Evolutionary conservation across 2,797 vertebrate genomes (phyloP).

Genomic region (Sternotherus odoratus): DNA sequence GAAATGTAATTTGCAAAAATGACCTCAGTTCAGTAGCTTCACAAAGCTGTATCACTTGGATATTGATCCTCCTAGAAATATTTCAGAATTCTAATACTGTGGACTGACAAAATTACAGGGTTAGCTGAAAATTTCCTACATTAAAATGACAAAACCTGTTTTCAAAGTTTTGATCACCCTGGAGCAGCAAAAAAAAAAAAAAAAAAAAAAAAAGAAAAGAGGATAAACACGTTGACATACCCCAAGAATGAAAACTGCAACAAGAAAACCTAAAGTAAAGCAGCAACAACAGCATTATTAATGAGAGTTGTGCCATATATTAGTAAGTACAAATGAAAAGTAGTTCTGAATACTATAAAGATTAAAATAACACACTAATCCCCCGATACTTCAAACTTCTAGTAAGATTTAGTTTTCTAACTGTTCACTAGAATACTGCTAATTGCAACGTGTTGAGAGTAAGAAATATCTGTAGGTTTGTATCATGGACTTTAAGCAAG

Average conservation of each 20-base stretch:
- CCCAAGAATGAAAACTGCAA: background rate
- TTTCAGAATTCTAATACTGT: background rate
- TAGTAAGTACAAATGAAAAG: background rate
- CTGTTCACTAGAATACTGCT: background rate
- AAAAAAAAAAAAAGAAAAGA: background rate
- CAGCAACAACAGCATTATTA: background rate
- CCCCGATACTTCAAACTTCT: background rate
- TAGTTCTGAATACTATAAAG: background rate
- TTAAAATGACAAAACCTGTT: background rate
- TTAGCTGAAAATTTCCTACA: constrained; percentile 8
- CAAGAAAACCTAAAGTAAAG: background rate
- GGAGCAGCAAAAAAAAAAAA: background rate
- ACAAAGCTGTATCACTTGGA: background rate
- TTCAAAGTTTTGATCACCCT: constrained; percentile 7
- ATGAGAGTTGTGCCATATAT: background rate
- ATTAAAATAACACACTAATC: background rate
- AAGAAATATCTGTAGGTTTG: background rate
- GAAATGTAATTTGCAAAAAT: constrained; percentile 19
- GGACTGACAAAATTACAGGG: constrained; percentile 6
- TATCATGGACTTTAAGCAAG: constrained; percentile 9
- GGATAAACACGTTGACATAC: background rate
- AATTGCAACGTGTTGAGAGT: background rate
- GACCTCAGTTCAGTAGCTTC: background rate
- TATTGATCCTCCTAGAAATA: constrained; percentile 19
- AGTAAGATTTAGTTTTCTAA: background rate